phyloP scores from a whole-genome alignment of 2,888 invertebrate species.

The Brachyptera risi region DNA sequence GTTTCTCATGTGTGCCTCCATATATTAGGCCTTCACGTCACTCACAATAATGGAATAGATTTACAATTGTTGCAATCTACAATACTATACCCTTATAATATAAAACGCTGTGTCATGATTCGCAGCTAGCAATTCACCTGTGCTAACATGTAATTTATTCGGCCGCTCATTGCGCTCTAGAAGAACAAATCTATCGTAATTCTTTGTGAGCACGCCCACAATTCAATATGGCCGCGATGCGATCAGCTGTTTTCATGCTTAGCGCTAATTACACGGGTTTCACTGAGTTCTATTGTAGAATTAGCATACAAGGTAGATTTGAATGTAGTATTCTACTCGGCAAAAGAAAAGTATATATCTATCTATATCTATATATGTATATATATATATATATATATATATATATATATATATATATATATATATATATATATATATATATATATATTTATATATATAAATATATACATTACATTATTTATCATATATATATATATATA shows the following conservation, averaged over 20 bases:
- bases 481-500: too few relatives aligned
- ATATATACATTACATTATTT: too few relatives aligned
- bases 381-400: too few relatives aligned
- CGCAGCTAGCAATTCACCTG: background rate
- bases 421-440: too few relatives aligned
- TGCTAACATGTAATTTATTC: background rate
- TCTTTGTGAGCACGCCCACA: background rate
- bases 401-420: too few relatives aligned
- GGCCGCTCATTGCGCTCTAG: background rate
- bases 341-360: too few relatives aligned
- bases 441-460: too few relatives aligned
- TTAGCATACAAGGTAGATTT: background rate
- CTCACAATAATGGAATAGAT: background rate
- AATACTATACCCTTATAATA: background rate
- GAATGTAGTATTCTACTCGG: background rate
- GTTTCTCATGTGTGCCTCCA: too few relatives aligned
- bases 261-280: background rate
- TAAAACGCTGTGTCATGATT: background rate
- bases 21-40: background rate
- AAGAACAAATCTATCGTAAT: slow-evolving; percentile 2
- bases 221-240: background rate
- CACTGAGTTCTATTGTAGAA: background rate
- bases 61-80: background rate
- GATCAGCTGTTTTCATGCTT: background rate
- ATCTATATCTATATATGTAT: too few relatives aligned